Evolutionary conservation across 2,113 vertebrate genomes (phyloP).

Genomic region (Python bivittatus): DNA sequence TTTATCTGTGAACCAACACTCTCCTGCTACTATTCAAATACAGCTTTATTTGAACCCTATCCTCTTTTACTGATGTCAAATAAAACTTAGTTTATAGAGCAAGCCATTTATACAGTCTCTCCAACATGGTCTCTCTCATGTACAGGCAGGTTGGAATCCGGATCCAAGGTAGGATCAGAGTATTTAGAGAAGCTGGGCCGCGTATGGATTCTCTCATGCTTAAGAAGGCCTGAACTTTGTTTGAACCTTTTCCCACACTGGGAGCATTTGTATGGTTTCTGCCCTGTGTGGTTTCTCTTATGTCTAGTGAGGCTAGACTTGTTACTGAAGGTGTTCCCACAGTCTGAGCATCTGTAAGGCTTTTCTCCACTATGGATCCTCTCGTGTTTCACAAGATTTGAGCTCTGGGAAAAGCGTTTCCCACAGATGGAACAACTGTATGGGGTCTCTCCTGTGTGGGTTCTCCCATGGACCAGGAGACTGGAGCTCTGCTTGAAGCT

Average conservation of each 20-base stretch:
- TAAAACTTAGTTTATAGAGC: neutral
- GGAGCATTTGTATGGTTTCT: slow-evolving; percentile 10
- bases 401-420: slow-evolving; percentile 63
- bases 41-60: neutral
- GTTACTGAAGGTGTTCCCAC: slow-evolving; percentile 29
- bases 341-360: slow-evolving; percentile 8
- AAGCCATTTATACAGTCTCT: neutral
- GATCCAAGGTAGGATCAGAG: slow-evolving; percentile 12
- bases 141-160: slow-evolving; percentile 12
- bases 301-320: slow-evolving; percentile 15
- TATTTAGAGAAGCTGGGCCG: neutral
- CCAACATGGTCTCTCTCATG: neutral
- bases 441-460: slow-evolving; percentile 57
- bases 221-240: slow-evolving; percentile 20
- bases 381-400: slow-evolving; percentile 19
- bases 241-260: slow-evolving; percentile 20
- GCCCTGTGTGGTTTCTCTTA: slow-evolving; percentile 23
- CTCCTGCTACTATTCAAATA: neutral
- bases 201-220: neutral
- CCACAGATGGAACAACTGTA: slow-evolving; percentile 54
- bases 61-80: neutral
- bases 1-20: neutral
- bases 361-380: slow-evolving; percentile 34
- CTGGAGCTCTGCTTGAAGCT: slow-evolving; percentile 64
- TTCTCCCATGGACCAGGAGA: slow-evolving; percentile 63